Conservation (phyloP, 2,797 vertebrate species). For the Cyprinella venusta region DNA sequence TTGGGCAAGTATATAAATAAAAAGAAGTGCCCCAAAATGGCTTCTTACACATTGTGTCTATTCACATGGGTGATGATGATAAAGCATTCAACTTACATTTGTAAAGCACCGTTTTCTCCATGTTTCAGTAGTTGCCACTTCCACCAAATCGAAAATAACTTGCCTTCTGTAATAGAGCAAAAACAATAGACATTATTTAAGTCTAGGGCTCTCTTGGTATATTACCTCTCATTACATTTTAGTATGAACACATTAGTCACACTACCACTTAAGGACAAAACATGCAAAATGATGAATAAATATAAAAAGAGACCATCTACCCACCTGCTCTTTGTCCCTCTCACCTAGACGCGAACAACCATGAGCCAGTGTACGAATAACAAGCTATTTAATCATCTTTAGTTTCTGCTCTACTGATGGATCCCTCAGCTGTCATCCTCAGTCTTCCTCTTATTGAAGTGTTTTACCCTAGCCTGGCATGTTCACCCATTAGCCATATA, state of each 20-base stretch:
- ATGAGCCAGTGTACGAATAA: conserved; percentile 49
- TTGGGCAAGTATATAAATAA: neutral
- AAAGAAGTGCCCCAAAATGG: neutral
- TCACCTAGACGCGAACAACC: conserved; percentile 25
- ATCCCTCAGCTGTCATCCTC: conserved; percentile 39
- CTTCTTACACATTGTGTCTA: neutral
- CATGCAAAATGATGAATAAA: neutral
- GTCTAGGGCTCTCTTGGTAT: neutral
- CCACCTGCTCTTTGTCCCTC: conserved; percentile 53
- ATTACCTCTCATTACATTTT: neutral
- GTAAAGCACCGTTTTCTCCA: neutral
- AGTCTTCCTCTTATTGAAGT: conserved; percentile 52
- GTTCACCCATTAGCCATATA: conserved; percentile 63
- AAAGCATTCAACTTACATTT: neutral
- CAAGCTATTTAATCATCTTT: conserved; percentile 50
- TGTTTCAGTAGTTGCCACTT: neutral
- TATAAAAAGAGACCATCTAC: conserved; percentile 52
- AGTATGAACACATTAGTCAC: neutral
- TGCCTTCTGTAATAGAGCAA: neutral
- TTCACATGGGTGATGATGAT: neutral
- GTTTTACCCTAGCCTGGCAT: conserved; percentile 18
- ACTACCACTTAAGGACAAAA: neutral
- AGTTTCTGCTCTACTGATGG: conserved; percentile 32
- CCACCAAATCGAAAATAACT: neutral
- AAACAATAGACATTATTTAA: neutral